Evolutionary conservation across 2,888 invertebrate genomes (phyloP).

Genomic region (Thereva unica): DNA sequence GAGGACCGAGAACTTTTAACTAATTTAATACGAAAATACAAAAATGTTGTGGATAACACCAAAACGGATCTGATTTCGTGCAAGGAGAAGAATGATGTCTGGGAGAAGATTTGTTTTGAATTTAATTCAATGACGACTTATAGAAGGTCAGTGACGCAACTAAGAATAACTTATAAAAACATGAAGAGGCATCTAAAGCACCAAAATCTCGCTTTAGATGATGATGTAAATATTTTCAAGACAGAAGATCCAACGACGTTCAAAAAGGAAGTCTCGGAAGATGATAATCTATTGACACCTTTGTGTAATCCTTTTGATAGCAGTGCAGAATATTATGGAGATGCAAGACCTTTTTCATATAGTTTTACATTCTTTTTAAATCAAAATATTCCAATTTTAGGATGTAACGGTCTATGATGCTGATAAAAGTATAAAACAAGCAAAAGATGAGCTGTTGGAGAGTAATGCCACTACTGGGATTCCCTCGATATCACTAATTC

Average conservation of each 20-base stretch:
- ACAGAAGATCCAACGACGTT: not conserved
- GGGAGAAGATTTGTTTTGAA: not conserved
- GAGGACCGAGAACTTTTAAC: too few relatives aligned
- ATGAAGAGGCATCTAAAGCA: not conserved
- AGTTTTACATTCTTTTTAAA: too few relatives aligned
- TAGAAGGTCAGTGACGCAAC: not conserved
- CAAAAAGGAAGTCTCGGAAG: not conserved
- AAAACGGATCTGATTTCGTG: not conserved
- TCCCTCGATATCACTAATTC: too few relatives aligned
- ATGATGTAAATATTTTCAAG: not conserved
- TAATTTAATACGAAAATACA: not conserved
- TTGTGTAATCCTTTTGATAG: not conserved
- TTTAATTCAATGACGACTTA: not conserved
- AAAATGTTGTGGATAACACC: not conserved
- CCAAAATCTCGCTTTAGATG: not conserved
- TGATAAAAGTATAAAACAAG: not conserved
- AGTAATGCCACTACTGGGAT: not conserved
- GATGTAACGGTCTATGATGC: not conserved
- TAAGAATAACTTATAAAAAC: constrained; percentile 2
- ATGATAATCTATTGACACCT: not conserved
- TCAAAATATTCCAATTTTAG: not conserved
- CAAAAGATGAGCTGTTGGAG: not conserved
- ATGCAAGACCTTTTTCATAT: too few relatives aligned
- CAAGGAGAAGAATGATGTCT: not conserved
- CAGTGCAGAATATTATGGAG: not conserved